Evolutionary conservation across 2,888 invertebrate species (phyloP).

Genomic region (Watsonalla binaria): DNA sequence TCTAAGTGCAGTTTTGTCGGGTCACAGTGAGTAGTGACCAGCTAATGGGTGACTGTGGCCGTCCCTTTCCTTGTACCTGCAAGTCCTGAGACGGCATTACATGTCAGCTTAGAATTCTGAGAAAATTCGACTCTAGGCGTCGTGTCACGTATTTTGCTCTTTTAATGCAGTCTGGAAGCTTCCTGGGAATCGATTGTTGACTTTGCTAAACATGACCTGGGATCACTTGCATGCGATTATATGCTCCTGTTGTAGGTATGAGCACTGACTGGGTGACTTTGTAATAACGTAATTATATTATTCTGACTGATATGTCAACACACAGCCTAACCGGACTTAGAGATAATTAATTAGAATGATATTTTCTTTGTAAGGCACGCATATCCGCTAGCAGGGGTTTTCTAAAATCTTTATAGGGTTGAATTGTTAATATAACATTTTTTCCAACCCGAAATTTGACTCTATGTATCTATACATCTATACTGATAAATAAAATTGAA

Average conservation of each 20-base stretch:
- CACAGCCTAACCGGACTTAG: too few species aligned
- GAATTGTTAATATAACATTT: too few species aligned
- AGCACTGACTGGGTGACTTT: not conserved
- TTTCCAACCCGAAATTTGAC: too few species aligned
- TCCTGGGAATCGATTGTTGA: constrained; percentile 19
- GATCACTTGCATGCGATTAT: not conserved
- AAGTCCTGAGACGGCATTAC: constrained; percentile 3
- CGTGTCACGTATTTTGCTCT: constrained; percentile 26
- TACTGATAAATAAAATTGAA: too few species aligned
- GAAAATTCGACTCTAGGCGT: constrained; percentile 20
- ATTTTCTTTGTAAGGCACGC: too few species aligned
- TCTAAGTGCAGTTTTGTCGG: constrained; percentile 37
- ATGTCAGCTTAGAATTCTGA: constrained; percentile 11
- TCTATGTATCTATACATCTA: too few species aligned
- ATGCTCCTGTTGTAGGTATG: not conserved
- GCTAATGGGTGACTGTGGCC: constrained; percentile 44
- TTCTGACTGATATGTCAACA: too few species aligned
- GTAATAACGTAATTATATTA: too few species aligned
- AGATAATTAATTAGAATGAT: too few species aligned
- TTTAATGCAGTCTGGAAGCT: constrained; percentile 19
- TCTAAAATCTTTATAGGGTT: too few species aligned
- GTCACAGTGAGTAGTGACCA: constrained; percentile 41
- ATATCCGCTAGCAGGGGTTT: too few species aligned
- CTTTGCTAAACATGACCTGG: constrained; percentile 20
- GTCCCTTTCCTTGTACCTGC: constrained; percentile 59